Evolutionary conservation across 2,888 invertebrate species (phyloP).

Genomic region (Leptodirus hochenwartii): DNA sequence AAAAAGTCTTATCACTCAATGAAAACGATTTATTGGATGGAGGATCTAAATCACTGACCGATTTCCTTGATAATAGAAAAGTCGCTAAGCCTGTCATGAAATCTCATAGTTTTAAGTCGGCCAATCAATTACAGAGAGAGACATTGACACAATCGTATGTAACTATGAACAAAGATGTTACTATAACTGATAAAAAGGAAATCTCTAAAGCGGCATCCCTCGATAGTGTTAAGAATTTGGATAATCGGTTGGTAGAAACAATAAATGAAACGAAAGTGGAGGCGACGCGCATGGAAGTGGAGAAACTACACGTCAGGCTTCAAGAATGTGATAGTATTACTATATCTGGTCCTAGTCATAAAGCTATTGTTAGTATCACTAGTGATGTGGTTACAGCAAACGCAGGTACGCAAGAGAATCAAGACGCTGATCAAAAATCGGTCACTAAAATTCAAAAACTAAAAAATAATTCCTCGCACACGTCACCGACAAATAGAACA

Average conservation of each 20-base stretch:
- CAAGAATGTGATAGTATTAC: conserved; percentile 9
- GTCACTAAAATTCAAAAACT: conserved; percentile 14
- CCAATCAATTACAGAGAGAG: conserved; percentile 6
- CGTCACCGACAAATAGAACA: background rate
- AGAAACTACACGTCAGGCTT: background rate
- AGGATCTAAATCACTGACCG: conserved; percentile 23
- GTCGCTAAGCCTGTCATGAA: conserved; percentile 43
- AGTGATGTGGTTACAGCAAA: conserved; percentile 4
- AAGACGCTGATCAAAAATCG: conserved; percentile 11
- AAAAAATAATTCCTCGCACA: background rate
- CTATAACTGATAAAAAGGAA: conserved; percentile 9
- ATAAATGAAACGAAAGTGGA: conserved; percentile 9
- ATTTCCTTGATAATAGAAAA: conserved; percentile 22
- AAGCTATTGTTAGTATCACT: conserved; percentile 18
- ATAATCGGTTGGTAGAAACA: conserved; percentile 8
- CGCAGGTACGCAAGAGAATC: conserved; percentile 4
- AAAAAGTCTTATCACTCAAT: conserved; percentile 29
- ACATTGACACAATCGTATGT: conserved; percentile 4
- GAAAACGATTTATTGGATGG: conserved; percentile 12
- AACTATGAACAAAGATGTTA: conserved; percentile 5
- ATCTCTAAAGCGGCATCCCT: conserved; percentile 12
- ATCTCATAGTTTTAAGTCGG: conserved; percentile 51
- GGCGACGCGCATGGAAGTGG: conserved; percentile 3
- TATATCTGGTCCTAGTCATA: conserved; percentile 12
- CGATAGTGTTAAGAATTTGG: conserved; percentile 11